Evolutionary conservation across 2,113 vertebrate species (phyloP), one percentile per base, ranked within the genome.

Genomic region (Tiliqua scincoides): DNA sequence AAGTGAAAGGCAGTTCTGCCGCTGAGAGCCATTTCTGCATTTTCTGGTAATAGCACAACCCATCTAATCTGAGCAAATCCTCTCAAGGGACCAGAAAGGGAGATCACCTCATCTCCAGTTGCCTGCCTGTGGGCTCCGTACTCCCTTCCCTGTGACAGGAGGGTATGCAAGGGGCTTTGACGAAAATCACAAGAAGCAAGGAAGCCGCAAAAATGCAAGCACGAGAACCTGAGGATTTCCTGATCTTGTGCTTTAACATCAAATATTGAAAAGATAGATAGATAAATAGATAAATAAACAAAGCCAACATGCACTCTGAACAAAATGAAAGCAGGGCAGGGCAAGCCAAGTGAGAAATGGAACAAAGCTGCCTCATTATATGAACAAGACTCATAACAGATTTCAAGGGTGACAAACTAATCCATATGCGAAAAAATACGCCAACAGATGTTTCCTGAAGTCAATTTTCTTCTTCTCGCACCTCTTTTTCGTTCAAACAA

Each of bases 401-500:
- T 67, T 54, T 63, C 32, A 86, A 85, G 5, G 43, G 79, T 87
- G 75, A 35, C 67, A 7, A 84, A 65, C 14, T 52, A 67, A 79
- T 81, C 84, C 85, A 30, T 88, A 48, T 73, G 54, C 59, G 2
- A 57, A 93, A 89, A 85, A 89, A 79, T 84, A 79, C 68, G 8
- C 57, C 72, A 90, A 80, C 17, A 83, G 59, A 67, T 21, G 40
- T 83, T 74, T 71, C n/a, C 37, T 52, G 23, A 73, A 78, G 5
- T n/a, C 15, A 54, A 1, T 67, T 85, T 88, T 82, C 5, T 87
- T 68, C 37, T 5, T 84, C 2, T 3, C 25, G 83, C 32, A 75
- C 9, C 54, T 89, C 83, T 68, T 79, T 23, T 79, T 82, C 25
- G 35, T 9, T 82, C 4, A 63, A 27, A n/a, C 37, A 75, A 43